Evolutionary conservation across 2,113 vertebrate species (phyloP).

Genomic region (Chaetorhynchus papuensis): DNA sequence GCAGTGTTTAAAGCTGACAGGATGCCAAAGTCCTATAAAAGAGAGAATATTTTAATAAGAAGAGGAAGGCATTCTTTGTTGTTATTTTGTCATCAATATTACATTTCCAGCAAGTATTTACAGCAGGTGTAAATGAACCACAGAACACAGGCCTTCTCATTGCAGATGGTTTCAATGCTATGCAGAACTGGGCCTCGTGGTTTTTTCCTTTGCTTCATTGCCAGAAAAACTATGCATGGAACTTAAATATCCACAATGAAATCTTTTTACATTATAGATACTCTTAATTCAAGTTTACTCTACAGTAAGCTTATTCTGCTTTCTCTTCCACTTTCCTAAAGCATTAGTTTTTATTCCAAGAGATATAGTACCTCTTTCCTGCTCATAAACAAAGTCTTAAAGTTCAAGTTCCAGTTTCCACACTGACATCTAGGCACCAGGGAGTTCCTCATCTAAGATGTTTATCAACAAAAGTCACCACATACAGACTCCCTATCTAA

Average conservation of each 20-base stretch:
- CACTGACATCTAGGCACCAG: neutral
- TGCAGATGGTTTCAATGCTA: neutral
- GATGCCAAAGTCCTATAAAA: constrained; percentile 26
- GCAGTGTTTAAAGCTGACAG: neutral
- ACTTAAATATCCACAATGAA: neutral
- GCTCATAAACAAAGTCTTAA: neutral
- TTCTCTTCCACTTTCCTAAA: neutral
- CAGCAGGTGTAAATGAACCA: neutral
- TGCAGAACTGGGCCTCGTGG: fast-evolving
- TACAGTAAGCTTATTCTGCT: neutral
- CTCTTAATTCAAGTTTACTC: neutral
- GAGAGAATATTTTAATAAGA: neutral
- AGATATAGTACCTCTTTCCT: neutral
- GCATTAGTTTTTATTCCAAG: neutral
- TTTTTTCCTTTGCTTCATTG: neutral
- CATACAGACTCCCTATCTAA: neutral
- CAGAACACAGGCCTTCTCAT: neutral
- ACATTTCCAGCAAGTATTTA: neutral
- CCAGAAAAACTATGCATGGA: neutral
- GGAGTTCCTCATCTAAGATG: neutral
- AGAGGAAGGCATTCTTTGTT: neutral
- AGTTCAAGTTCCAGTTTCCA: neutral
- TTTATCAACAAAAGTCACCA: neutral
- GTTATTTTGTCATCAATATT: neutral
- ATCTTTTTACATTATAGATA: neutral